phyloP scores from a whole-genome alignment of 2,888 invertebrate species.

The Acanthopleura granulata region DNA sequence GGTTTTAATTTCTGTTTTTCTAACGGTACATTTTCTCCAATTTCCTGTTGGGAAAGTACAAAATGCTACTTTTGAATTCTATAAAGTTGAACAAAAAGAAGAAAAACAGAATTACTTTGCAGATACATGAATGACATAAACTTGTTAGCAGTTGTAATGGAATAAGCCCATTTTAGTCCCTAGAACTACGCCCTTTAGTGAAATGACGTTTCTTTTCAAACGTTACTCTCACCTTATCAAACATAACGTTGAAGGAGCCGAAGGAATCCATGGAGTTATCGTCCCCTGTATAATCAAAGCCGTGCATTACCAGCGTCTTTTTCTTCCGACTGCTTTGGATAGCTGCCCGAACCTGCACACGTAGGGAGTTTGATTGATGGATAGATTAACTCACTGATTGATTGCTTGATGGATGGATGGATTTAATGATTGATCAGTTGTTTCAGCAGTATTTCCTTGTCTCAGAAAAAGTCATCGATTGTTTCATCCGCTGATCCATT shows the following conservation, averaged over 20 bases:
- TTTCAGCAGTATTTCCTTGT: no score
- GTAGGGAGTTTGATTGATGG: no score
- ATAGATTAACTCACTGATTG: no score
- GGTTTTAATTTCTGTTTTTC: not conserved
- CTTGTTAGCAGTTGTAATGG: not conserved
- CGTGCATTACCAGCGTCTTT: conserved; percentile 54
- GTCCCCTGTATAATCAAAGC: conserved; percentile 48
- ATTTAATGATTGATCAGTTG: no score
- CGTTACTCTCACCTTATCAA: conserved; percentile 26
- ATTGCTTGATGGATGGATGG: no score
- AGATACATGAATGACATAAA: not conserved
- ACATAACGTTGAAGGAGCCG: conserved; percentile 31
- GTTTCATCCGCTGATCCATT: no score
- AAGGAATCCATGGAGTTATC: conserved; percentile 52
- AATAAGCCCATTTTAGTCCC: not conserved
- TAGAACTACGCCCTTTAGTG: not conserved
- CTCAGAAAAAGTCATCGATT: no score
- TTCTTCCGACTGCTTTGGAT: conserved; percentile 55
- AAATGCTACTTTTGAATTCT: not conserved
- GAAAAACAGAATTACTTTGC: no score
- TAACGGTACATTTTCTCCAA: conserved; percentile 20
- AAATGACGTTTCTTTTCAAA: not conserved
- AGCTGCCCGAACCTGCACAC: conserved; percentile 44
- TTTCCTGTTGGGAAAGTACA: conserved; percentile 1
- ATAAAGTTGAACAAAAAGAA: no score